Percentiles rank a stretch among this genome's conserved stretches.
These are phyloP conservation scores for Colletes latitarsis DNA, from an alignment of 1,140 invertebrate genomes.

Conservation along the genomic window DNA sequence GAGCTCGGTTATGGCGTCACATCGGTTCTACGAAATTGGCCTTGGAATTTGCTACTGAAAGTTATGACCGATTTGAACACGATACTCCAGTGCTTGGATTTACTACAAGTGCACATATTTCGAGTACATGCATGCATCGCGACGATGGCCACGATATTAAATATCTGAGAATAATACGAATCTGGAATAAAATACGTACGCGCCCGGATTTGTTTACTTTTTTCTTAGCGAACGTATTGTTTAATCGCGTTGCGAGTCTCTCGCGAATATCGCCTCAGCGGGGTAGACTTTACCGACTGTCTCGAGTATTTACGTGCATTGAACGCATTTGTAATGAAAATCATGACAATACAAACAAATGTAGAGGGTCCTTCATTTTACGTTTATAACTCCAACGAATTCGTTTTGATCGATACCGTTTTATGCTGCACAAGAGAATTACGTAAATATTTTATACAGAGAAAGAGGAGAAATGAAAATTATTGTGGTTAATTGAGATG, in stretches of 20 bases:
- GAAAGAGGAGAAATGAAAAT: too few species aligned
- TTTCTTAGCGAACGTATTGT: conserved; percentile 50
- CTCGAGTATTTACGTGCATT: background rate
- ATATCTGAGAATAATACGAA: too few species aligned
- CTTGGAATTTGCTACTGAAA: conserved; percentile 26
- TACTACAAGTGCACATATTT: too few species aligned
- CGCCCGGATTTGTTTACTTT: too few species aligned
- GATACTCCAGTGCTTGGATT: too few species aligned
- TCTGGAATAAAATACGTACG: too few species aligned
- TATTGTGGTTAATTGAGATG: too few species aligned
- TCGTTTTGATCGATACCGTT: background rate
- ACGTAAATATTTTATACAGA: background rate
- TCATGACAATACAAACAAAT: background rate
- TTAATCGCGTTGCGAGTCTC: conserved; percentile 20
- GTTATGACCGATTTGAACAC: too few species aligned
- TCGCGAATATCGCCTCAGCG: conserved; percentile 35
- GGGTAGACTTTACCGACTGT: background rate
- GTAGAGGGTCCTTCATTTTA: too few species aligned
- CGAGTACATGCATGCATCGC: too few species aligned
- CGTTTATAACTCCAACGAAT: background rate
- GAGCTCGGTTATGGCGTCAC: conserved; percentile 3
- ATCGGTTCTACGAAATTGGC: conserved; percentile 7
- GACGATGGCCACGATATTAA: too few species aligned
- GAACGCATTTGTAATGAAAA: background rate
- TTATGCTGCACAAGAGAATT: background rate